phyloP scores from a whole-genome alignment of 2,888 invertebrate genomes.

The Nemotelus pantherinus region DNA sequence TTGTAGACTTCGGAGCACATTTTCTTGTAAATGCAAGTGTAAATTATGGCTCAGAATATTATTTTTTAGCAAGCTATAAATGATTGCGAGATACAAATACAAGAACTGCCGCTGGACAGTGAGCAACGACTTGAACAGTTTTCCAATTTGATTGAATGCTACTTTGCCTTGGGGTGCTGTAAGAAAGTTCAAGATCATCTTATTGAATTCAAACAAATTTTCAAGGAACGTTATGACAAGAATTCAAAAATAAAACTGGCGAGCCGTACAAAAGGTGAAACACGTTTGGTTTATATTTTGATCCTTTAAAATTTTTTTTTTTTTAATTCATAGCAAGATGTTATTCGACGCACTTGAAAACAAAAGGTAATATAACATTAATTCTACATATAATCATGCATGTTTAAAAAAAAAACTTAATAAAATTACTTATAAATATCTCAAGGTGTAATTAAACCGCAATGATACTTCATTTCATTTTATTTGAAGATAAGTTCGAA shows the following conservation, averaged over 20 bases:
- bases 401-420: background rate
- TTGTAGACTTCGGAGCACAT: no score
- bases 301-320: background rate
- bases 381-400: background rate
- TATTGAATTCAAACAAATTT: background rate
- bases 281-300: background rate
- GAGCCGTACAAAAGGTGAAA: constrained; percentile 1
- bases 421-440: no score
- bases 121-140: constrained; percentile 13
- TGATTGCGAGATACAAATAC: constrained; percentile 10
- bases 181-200: constrained; percentile 34
- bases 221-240: background rate
- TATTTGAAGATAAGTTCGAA: background rate
- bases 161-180: constrained; percentile 3
- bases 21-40: no score
- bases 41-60: no score
- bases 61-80: constrained; percentile 15
- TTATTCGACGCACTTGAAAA: background rate
- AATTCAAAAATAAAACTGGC: background rate
- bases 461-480: background rate
- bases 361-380: background rate
- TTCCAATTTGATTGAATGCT: constrained; percentile 11
- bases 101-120: background rate
- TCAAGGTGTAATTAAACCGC: no score
- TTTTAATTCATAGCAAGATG: background rate